phyloP scores from a whole-genome alignment of 1,140 invertebrate species.

The Lysiphlebus fabarum region DNA sequence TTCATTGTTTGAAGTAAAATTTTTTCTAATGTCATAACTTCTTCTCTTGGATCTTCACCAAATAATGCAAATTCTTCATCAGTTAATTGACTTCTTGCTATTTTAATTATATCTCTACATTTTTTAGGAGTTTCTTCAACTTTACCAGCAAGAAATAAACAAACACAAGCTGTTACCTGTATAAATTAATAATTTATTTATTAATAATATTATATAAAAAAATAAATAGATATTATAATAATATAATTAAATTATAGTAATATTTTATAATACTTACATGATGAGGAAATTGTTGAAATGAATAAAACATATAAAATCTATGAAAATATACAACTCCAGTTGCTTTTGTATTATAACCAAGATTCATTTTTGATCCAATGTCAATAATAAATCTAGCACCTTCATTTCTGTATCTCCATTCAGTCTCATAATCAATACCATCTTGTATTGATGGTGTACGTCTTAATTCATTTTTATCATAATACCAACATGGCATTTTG shows the following conservation, averaged over 20 bases:
- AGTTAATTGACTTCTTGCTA: slow-evolving; percentile 75
- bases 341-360: slow-evolving; percentile 93
- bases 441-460: slow-evolving; percentile 84
- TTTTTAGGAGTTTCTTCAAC: slow-evolving; percentile 99
- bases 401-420: slow-evolving; percentile 74
- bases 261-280: slow-evolving; percentile 71
- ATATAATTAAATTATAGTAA: neutral
- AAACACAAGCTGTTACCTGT: slow-evolving; percentile 93
- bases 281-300: slow-evolving; percentile 90
- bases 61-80: slow-evolving; percentile 84
- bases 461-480: slow-evolving; percentile 86
- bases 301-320: slow-evolving; percentile 98
- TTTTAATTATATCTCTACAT: slow-evolving; percentile 95
- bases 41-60: slow-evolving; percentile 92
- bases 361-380: slow-evolving; percentile 88
- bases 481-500: slow-evolving; percentile 91
- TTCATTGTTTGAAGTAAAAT: slow-evolving; percentile 97
- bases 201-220: slow-evolving; percentile 8
- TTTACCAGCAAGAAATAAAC: slow-evolving; percentile 95
- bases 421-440: slow-evolving; percentile 81
- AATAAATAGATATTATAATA: neutral
- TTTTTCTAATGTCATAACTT: slow-evolving; percentile 95
- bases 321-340: slow-evolving; percentile 98
- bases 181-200: slow-evolving; percentile 27
- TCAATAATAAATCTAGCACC: slow-evolving; percentile 89